Evolutionary conservation across 2,888 invertebrate genomes (phyloP).

Genomic region (Strigamia transsilvanica): DNA sequence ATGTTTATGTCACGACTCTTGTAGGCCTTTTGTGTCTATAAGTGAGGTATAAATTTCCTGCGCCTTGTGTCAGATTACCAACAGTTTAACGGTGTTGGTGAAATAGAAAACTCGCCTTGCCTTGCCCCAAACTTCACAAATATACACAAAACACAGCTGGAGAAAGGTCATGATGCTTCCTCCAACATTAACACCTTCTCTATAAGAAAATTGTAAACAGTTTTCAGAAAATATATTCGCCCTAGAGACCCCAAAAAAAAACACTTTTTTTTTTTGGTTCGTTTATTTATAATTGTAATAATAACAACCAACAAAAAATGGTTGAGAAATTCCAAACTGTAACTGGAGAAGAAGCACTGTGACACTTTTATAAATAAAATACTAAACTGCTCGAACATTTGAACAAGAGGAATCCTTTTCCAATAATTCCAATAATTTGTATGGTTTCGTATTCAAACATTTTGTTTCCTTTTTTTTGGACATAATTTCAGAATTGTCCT

Average conservation of each 20-base stretch:
- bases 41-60: constrained; percentile 44
- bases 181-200: constrained; percentile 49
- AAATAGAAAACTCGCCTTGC: constrained; percentile 45
- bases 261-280: not conserved
- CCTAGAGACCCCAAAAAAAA: not conserved
- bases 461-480: not conserved
- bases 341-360: constrained; percentile 29
- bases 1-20: constrained; percentile 50
- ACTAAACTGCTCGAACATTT: constrained; percentile 18
- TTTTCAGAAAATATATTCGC: constrained; percentile 45
- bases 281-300: constrained; percentile 35
- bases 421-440: constrained; percentile 10
- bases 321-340: constrained; percentile 43
- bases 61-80: constrained; percentile 52
- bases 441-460: not conserved
- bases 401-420: constrained; percentile 23
- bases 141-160: constrained; percentile 49
- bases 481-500: not conserved
- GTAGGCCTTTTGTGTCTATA: constrained; percentile 51
- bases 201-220: constrained; percentile 37
- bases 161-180: constrained; percentile 48
- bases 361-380: constrained; percentile 50
- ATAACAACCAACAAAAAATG: not conserved
- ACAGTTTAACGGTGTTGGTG: constrained; percentile 48
- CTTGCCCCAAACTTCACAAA: constrained; percentile 47